Percentiles rank a stretch among this genome's conserved stretches.
phyloP scores from a whole-genome alignment of 2,888 invertebrate species.

The Lypha dubia region DNA sequence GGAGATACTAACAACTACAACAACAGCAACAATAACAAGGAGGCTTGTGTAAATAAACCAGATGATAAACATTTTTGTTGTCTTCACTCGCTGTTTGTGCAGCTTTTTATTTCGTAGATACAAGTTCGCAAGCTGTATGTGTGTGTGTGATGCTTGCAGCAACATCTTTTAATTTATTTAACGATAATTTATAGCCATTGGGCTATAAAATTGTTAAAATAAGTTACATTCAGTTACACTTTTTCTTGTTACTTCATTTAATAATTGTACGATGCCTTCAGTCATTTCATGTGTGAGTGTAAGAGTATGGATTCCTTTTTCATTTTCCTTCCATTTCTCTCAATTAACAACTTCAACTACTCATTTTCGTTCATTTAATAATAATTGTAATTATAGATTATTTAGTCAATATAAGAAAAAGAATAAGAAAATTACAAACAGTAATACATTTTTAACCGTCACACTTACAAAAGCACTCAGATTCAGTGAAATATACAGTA shows the following conservation, averaged over 20 bases:
- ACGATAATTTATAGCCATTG: conserved; percentile 77
- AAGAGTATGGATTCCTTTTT: conserved; percentile 14
- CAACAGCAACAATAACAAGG: conserved; percentile 16
- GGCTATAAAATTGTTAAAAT: conserved; percentile 74
- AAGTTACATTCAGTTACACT: conserved; percentile 73
- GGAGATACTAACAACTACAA: conserved; percentile 33
- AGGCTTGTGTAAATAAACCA: conserved; percentile 64
- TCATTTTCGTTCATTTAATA: conserved; percentile 54
- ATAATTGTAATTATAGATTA: conserved; percentile 66
- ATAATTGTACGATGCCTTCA: conserved; percentile 83
- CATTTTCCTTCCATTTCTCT: conserved; percentile 66
- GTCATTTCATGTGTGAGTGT: conserved; percentile 75
- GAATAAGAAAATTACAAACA: conserved; percentile 30
- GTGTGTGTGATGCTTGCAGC: conserved; percentile 58
- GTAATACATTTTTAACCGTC: too few relatives aligned
- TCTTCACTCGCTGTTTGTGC: neutral
- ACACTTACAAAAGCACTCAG: neutral
- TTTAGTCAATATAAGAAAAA: conserved; percentile 52
- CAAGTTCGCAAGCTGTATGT: conserved; percentile 27
- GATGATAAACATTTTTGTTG: conserved; percentile 31
- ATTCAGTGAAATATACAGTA: conserved; percentile 2
- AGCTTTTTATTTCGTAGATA: conserved; percentile 10
- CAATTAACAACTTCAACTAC: conserved; percentile 41
- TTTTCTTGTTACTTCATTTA: conserved; percentile 82
- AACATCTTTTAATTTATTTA: conserved; percentile 73